These are phyloP conservation scores for Thera obeliscata DNA, from an alignment of 2,888 invertebrate genomes.

Conservation along the genomic window DNA sequence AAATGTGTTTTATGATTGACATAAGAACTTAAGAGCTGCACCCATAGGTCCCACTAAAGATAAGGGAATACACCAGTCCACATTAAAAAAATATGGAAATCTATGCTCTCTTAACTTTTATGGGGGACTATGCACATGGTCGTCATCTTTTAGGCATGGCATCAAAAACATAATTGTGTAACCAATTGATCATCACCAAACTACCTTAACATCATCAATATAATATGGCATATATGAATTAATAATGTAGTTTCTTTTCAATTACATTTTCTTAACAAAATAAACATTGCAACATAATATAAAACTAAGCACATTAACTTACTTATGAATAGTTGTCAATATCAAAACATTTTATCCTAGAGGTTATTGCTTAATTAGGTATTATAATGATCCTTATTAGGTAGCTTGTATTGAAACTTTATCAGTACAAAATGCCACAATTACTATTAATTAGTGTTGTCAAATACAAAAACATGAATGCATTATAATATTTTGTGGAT, in stretches of 20 bases:
- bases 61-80: conserved; percentile 36
- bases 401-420: conserved; percentile 75
- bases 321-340: conserved; percentile 83
- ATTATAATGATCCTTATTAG: conserved; percentile 76
- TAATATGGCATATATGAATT: conserved; percentile 83
- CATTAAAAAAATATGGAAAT: not conserved
- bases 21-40: conserved; percentile 50
- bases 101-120: not conserved
- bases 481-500: conserved; percentile 70
- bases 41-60: conserved; percentile 9
- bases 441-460: conserved; percentile 68
- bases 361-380: conserved; percentile 80
- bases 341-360: conserved; percentile 83
- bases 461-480: conserved; percentile 64
- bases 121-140: not conserved
- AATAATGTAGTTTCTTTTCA: conserved; percentile 74
- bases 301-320: conserved; percentile 81
- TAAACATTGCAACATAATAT: conserved; percentile 78
- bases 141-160: conserved; percentile 57
- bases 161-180: conserved; percentile 62
- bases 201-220: conserved; percentile 81
- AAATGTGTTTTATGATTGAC: conserved; percentile 63
- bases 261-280: conserved; percentile 79
- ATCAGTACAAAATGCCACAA: conserved; percentile 83
- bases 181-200: conserved; percentile 74